Conservation (phyloP, 2,113 vertebrate genomes). For the Cyprinodon tularosa region DNA sequence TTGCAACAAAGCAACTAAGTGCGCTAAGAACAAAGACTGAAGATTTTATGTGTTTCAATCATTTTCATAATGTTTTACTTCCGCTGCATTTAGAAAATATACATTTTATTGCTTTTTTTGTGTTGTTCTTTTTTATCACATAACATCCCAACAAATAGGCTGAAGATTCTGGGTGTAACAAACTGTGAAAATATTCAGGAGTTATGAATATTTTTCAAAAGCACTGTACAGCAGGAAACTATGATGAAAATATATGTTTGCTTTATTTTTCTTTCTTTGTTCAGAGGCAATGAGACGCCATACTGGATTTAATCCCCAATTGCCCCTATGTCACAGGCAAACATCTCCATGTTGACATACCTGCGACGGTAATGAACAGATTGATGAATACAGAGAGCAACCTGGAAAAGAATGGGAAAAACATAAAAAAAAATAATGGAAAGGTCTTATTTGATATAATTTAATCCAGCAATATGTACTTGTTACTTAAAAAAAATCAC, state of each 20-base stretch:
- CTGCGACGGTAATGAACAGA: not conserved
- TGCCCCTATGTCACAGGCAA: slow-evolving; percentile 30
- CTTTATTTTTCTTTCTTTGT: slow-evolving; percentile 13
- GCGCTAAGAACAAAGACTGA: no score
- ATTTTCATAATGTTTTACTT: no score
- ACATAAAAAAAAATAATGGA: slow-evolving; percentile 11
- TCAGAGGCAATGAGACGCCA: slow-evolving; percentile 27
- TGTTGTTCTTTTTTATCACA: no score
- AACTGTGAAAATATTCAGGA: not conserved
- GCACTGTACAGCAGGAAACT: not conserved
- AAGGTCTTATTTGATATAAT: not conserved
- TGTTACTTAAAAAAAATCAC: not conserved
- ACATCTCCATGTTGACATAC: slow-evolving; percentile 18
- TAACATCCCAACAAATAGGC: no score
- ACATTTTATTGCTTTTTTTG: no score
- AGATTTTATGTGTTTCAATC: no score
- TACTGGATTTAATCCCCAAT: slow-evolving; percentile 17
- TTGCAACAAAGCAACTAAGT: no score
- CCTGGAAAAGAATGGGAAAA: not conserved
- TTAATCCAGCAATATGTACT: not conserved
- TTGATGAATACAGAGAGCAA: slow-evolving; percentile 5
- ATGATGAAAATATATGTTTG: not conserved
- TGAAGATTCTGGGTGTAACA: not conserved
- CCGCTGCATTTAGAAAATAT: no score
- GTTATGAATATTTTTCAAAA: not conserved